Conservation (phyloP, 2,113 vertebrate species). For the Phasianus colchicus region DNA sequence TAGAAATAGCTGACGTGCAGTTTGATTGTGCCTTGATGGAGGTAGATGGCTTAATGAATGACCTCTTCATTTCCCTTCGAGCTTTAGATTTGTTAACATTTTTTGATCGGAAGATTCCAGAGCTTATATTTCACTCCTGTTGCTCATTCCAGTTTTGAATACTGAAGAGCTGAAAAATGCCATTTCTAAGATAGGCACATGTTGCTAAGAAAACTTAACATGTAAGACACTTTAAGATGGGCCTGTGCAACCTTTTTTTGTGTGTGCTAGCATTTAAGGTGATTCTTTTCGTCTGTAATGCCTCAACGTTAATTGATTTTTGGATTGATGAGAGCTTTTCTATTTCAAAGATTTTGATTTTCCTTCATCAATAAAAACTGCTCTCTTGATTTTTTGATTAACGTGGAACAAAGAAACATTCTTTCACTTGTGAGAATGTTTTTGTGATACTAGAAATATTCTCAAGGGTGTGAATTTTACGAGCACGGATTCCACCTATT, state of each 20-base stretch:
- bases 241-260: background rate
- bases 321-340: background rate
- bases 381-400: constrained; percentile 43
- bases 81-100: background rate
- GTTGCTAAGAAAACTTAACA: no score
- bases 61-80: background rate
- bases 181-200: background rate
- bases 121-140: constrained; percentile 1
- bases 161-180: background rate
- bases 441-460: constrained; percentile 10
- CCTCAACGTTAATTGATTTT: background rate
- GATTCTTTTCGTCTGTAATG: background rate
- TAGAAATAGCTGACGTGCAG: background rate
- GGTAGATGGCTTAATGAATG: background rate
- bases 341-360: background rate
- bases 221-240: background rate
- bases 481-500: constrained; percentile 29
- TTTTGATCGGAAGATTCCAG: background rate
- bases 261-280: constrained; percentile 3
- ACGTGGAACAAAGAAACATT: constrained; percentile 3
- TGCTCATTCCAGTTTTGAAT: background rate
- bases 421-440: constrained; percentile 27
- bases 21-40: background rate
- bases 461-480: constrained; percentile 44
- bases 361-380: background rate